Percentiles rank a stretch among this genome's conserved stretches.
phyloP scores from a whole-genome alignment of 2,888 invertebrate genomes.

The Rhyacophila evoluta region DNA sequence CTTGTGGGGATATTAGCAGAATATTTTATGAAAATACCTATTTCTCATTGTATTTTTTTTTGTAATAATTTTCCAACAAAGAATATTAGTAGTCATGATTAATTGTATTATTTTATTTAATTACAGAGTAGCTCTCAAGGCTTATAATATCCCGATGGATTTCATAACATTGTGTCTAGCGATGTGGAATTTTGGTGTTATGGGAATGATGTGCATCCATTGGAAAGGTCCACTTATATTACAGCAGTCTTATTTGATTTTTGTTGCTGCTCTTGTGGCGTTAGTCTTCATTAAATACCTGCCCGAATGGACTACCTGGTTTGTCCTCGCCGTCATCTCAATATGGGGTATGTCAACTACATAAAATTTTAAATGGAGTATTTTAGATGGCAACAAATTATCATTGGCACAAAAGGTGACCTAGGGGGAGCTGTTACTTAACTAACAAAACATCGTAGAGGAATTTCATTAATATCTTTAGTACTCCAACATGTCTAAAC shows the following conservation, averaged over 20 bases:
- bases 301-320: conserved; percentile 99
- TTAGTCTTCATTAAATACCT: conserved; percentile 98
- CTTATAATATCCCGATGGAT: conserved; percentile 97
- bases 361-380: too few species aligned
- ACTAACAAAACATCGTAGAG: too few species aligned
- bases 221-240: conserved; percentile 97
- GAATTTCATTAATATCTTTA: too few species aligned
- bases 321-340: conserved; percentile 95
- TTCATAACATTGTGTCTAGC: conserved; percentile 86
- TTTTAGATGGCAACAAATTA: too few species aligned
- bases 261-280: conserved; percentile 98
- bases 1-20: too few species aligned
- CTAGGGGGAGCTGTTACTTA: too few species aligned
- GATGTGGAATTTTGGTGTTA: conserved; percentile 98
- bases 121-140: conserved; percentile 85
- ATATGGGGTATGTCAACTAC: conserved; percentile 88
- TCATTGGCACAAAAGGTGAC: too few species aligned
- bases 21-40: too few species aligned
- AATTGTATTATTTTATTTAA: neutral
- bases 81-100: too few species aligned
- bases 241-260: conserved; percentile 97
- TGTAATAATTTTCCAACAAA: too few species aligned
- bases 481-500: too few species aligned
- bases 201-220: conserved; percentile 98
- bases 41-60: too few species aligned